Conservation (phyloP, 1,140 invertebrate genomes). For the Nomia melanderi region DNA sequence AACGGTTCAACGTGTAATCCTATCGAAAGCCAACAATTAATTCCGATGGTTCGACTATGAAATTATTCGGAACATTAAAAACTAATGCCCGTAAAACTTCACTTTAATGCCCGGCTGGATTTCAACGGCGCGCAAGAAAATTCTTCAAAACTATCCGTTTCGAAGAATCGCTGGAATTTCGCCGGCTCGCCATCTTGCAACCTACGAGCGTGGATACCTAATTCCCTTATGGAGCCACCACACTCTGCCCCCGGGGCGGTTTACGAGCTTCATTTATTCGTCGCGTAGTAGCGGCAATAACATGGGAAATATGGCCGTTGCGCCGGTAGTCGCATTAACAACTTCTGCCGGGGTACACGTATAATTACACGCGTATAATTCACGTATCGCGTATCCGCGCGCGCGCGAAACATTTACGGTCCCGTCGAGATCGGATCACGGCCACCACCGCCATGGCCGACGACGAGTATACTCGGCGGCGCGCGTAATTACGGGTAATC, state of each 20-base stretch:
- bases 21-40: too few species aligned
- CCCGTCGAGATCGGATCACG: slow-evolving; percentile 8
- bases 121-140: too few species aligned
- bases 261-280: slow-evolving; percentile 14
- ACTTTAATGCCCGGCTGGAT: too few species aligned
- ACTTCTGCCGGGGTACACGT: slow-evolving; percentile 15
- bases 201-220: neutral
- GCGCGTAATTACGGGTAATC: slow-evolving; percentile 43
- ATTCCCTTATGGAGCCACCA: neutral
- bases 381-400: slow-evolving; percentile 38
- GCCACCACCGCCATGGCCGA: neutral
- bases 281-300: slow-evolving; percentile 9
- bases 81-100: too few species aligned
- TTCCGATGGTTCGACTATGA: too few species aligned
- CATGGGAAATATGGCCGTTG: slow-evolving; percentile 29
- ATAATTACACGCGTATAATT: slow-evolving; percentile 50
- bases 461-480: slow-evolving; percentile 5
- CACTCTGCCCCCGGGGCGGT: neutral
- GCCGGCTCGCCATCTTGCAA: neutral
- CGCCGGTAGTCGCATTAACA: slow-evolving; percentile 42
- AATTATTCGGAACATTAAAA: too few species aligned
- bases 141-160: too few species aligned
- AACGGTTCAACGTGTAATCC: too few species aligned
- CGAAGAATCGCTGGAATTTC: too few species aligned
- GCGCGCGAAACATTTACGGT: slow-evolving; percentile 27